A percentile compares a stretch with the other conserved stretches of the same genome.
phyloP scores from a whole-genome alignment of 2,797 vertebrate species.

The Lutra lutra region DNA sequence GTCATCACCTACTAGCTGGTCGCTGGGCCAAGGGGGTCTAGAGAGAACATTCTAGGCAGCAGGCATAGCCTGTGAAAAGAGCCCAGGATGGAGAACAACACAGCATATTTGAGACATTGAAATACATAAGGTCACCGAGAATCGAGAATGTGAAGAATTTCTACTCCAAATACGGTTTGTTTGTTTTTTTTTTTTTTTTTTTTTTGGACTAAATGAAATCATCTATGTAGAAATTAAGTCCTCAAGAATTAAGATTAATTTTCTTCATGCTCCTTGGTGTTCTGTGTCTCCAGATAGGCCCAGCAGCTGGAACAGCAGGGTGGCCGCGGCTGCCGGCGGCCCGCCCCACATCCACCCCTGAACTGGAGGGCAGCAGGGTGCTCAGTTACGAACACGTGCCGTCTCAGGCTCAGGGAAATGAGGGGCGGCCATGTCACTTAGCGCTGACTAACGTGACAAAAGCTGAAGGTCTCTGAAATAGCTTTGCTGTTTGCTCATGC shows the following conservation, averaged over 20 bases:
- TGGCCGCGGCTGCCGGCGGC: neutral
- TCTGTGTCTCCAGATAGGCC: neutral
- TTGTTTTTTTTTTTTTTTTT: too few species aligned
- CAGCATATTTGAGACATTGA: neutral
- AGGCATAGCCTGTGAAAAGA: neutral
- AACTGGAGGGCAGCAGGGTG: neutral
- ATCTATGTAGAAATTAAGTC: neutral
- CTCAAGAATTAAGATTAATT: neutral
- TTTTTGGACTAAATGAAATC: neutral
- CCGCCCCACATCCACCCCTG: neutral
- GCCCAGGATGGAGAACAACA: neutral
- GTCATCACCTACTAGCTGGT: neutral
- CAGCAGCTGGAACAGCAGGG: neutral
- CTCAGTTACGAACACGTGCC: neutral
- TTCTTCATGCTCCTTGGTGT: neutral
- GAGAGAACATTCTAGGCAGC: neutral
- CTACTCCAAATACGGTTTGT: neutral
- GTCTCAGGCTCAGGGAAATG: neutral
- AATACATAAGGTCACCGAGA: neutral
- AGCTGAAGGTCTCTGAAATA: neutral
- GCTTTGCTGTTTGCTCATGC: too few species aligned
- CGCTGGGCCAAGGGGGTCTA: neutral
- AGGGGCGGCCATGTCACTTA: neutral
- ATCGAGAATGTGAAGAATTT: neutral
- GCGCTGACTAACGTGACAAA: neutral